A percentile compares a stretch with the other conserved stretches of the same genome.
Evolutionary conservation across 1,140 invertebrate species (phyloP).

Genomic region (Scylla paramamosain): DNA sequence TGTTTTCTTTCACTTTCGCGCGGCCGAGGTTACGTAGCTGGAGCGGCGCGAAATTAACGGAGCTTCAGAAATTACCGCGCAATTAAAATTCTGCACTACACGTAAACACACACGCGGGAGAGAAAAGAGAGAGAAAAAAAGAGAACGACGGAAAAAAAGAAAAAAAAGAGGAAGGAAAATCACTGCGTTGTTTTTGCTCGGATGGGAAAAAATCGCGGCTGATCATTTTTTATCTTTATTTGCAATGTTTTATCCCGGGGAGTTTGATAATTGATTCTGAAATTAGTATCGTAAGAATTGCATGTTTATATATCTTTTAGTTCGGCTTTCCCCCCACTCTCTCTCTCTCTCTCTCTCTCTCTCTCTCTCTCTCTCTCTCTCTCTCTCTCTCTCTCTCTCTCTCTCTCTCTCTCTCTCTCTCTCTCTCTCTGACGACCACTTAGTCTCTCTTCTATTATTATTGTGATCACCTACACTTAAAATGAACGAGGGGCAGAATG

Average conservation of each 20-base stretch:
- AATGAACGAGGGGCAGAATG: slow-evolving; percentile 1
- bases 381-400: slow-evolving; percentile 9
- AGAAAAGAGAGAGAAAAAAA: background rate
- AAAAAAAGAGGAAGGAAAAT: too few relatives aligned
- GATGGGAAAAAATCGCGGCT: background rate
- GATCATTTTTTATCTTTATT: background rate
- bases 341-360: background rate
- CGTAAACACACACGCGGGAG: background rate
- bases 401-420: slow-evolving; percentile 20
- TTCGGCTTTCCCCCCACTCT: background rate
- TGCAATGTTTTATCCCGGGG: background rate
- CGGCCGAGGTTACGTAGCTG: too few relatives aligned
- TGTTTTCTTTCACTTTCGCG: too few relatives aligned
- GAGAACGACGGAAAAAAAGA: too few relatives aligned
- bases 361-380: background rate
- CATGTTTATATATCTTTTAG: too few relatives aligned
- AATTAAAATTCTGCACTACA: background rate
- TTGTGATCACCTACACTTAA: background rate
- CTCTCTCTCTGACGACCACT: background rate
- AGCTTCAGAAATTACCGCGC: background rate
- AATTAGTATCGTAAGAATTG: background rate
- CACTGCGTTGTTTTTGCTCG: too few relatives aligned
- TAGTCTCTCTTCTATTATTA: slow-evolving; percentile 5
- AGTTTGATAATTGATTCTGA: background rate
- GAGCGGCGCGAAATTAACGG: background rate